A percentile compares a stretch with the other conserved stretches of the same genome.
These are phyloP conservation scores for Holacanthus passer DNA, from an alignment of 2,113 vertebrate genomes.

Conservation along the genomic window DNA sequence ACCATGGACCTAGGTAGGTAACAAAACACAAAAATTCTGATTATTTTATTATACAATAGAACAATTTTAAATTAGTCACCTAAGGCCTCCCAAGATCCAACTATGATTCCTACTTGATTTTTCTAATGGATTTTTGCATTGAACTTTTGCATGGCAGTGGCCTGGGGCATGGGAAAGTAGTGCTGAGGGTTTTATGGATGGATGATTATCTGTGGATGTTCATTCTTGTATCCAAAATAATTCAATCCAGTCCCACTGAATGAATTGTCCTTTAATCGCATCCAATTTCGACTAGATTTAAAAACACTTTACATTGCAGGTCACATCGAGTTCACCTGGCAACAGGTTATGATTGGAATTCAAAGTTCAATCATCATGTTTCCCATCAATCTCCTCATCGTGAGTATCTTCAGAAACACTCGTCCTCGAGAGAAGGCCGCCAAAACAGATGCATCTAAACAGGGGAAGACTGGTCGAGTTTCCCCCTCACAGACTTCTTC, in stretches of 20 bases:
- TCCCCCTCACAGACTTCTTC: constrained; percentile 74
- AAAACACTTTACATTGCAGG: constrained; percentile 83
- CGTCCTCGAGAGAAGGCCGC: constrained; percentile 72
- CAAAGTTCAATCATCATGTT: constrained; percentile 97
- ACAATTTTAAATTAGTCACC: background rate
- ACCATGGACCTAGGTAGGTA: constrained; percentile 95
- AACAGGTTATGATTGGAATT: constrained; percentile 94
- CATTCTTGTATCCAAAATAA: background rate
- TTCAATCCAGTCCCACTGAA: background rate
- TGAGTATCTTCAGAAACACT: constrained; percentile 94
- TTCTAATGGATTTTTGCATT: background rate
- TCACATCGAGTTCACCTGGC: constrained; percentile 95
- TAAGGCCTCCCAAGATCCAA: background rate
- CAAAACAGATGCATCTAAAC: constrained; percentile 67
- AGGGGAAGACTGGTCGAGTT: constrained; percentile 79
- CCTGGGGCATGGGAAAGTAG: background rate
- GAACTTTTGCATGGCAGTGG: background rate
- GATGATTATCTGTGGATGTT: background rate
- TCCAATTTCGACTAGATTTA: background rate
- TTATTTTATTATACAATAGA: background rate
- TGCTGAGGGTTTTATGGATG: background rate
- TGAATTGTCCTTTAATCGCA: background rate
- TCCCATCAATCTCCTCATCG: constrained; percentile 95
- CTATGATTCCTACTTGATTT: background rate
- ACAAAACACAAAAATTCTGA: background rate